Conservation (phyloP, 2,888 invertebrate genomes). For the Brachyptera risi region DNA sequence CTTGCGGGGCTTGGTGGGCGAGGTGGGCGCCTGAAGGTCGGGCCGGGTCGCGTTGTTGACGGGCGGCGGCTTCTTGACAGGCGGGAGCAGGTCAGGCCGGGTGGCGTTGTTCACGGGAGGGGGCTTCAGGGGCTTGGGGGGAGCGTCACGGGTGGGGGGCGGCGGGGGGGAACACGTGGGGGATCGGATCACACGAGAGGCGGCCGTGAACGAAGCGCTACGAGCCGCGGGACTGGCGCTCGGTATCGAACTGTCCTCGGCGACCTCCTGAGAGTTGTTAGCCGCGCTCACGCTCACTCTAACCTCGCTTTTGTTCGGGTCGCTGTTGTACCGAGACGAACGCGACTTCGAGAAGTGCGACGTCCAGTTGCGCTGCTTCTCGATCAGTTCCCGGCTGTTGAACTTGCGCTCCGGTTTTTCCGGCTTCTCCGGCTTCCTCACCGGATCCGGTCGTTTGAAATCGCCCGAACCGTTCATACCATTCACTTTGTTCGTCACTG, state of each 20-base stretch:
- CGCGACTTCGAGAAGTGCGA: slow-evolving; percentile 82
- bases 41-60: slow-evolving; percentile 14
- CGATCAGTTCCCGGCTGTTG: slow-evolving; percentile 79
- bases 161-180: slow-evolving; percentile 48
- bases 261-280: slow-evolving; percentile 23
- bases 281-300: slow-evolving; percentile 40
- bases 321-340: slow-evolving; percentile 57
- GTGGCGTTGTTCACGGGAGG: slow-evolving; percentile 47
- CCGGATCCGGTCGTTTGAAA: not conserved
- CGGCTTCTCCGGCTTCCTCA: slow-evolving; percentile 60
- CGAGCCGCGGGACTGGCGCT: slow-evolving; percentile 42
- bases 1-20: not conserved
- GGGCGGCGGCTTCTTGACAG: slow-evolving; percentile 37
- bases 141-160: slow-evolving; percentile 44
- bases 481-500: not conserved
- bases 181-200: slow-evolving; percentile 41
- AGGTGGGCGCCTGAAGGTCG: not conserved
- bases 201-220: slow-evolving; percentile 57
- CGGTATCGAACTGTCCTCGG: slow-evolving; percentile 26
- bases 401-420: slow-evolving; percentile 81
- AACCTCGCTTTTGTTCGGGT: slow-evolving; percentile 57
- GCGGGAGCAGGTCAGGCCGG: slow-evolving; percentile 40
- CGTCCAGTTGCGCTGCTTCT: slow-evolving; percentile 89
- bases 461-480: not conserved
- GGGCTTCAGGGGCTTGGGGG: slow-evolving; percentile 41